These are phyloP conservation scores for Penaeus monodon DNA, from an alignment of 2,888 invertebrate species.

Conservation along the genomic window DNA sequence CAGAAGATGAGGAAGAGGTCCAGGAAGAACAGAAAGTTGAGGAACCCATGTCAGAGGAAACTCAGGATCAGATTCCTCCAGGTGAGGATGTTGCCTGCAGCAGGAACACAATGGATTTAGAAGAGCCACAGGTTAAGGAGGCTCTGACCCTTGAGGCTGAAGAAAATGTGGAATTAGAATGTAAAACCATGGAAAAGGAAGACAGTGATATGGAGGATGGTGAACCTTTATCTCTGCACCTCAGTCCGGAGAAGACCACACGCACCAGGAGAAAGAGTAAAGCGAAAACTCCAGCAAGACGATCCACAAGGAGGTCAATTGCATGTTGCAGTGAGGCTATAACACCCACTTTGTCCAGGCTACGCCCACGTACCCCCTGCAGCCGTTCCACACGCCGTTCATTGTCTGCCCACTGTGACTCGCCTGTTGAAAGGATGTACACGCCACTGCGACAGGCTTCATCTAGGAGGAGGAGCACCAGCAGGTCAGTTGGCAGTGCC, in stretches of 20 bases:
- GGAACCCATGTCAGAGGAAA: background rate
- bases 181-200: too few relatives aligned
- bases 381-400: conserved; percentile 43
- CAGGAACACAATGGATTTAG: background rate
- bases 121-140: too few relatives aligned
- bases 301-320: conserved; percentile 8
- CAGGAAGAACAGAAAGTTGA: conserved; percentile 1
- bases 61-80: too few relatives aligned
- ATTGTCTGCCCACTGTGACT: conserved; percentile 39
- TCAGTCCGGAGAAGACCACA: too few relatives aligned
- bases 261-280: background rate
- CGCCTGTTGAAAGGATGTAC: background rate
- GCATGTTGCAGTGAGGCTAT: conserved; percentile 20
- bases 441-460: conserved; percentile 14
- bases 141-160: too few relatives aligned
- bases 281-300: conserved; percentile 14
- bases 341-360: conserved; percentile 28
- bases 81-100: background rate
- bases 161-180: too few relatives aligned
- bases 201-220: too few relatives aligned
- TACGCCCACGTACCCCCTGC: conserved; percentile 47
- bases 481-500: conserved; percentile 3
- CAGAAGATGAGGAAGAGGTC: background rate
- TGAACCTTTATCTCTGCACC: too few relatives aligned
- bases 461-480: background rate